Conservation (phyloP, 2,888 invertebrate genomes). For the Corbicula japonica region DNA sequence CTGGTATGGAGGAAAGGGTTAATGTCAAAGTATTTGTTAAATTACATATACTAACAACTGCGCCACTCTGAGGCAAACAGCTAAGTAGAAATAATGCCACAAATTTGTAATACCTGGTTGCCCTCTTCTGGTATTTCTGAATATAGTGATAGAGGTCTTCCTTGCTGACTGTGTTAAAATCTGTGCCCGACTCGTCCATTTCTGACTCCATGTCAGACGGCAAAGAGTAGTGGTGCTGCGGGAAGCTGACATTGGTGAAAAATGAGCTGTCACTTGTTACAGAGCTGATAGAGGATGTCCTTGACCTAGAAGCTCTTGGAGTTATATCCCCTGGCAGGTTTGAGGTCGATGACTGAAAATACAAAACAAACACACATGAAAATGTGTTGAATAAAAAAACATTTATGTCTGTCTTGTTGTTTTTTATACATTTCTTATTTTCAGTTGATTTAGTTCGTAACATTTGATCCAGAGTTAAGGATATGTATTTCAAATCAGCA, state of each 20-base stretch:
- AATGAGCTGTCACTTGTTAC: conserved; percentile 81
- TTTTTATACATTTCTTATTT: neutral
- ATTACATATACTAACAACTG: too few relatives aligned
- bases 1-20: too few relatives aligned
- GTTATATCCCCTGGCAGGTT: conserved; percentile 77
- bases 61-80: too few relatives aligned
- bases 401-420: too few relatives aligned
- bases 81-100: too few relatives aligned
- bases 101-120: too few relatives aligned
- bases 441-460: too few relatives aligned
- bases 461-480: too few relatives aligned
- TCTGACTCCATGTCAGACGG: conserved; percentile 83
- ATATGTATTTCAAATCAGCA: too few relatives aligned
- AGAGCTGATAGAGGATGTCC: conserved; percentile 81
- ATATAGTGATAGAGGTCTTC: conserved; percentile 80
- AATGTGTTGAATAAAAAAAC: too few relatives aligned
- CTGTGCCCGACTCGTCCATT: conserved; percentile 77
- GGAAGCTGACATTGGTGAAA: conserved; percentile 75
- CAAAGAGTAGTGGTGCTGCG: conserved; percentile 74
- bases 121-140: conserved; percentile 79
- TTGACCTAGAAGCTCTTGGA: conserved; percentile 72
- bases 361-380: conserved; percentile 2
- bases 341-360: conserved; percentile 42
- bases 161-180: conserved; percentile 77
- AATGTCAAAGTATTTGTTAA: too few relatives aligned